Base-by-base conservation (phyloP, 2,113 vertebrate genomes). In the Choloepus hoffmanni region DNA sequence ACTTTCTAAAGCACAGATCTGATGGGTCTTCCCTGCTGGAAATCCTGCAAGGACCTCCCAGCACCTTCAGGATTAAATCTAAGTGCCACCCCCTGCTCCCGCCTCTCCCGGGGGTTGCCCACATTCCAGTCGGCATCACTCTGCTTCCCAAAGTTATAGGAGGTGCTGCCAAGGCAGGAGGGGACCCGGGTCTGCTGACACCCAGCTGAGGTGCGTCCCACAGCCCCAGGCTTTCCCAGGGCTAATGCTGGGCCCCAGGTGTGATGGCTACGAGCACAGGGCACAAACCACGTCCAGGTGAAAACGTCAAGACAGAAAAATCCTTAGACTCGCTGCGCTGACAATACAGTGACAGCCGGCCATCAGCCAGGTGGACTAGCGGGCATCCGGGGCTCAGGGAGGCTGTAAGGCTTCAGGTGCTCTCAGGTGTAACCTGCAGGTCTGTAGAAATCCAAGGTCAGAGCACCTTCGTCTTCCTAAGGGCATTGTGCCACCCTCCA, bases 51-150 rank as follows among this genome's bases (percentile, higher is more conserved):
- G 45, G 8, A 30, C 67, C 9, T 93, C 63, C 43, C 21, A 70
- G 62, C 2, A 14, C 33, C 72, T 90, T 73, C 30, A 23, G 28
- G 65, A 60, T 43, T 36, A 92, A 92, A 73, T 50, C 40, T 45
- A 90, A 86, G 50, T 2, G 8, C 13, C 63, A 4, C 0, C 15
- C 14, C 19, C 10, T 0, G 30, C 1, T 70, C 48, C 30, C 0
- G 9, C 43, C n/a, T 45, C n/a, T 30, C 40, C 2, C 62, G 1
- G 6, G 43, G 36, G 36, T 55, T 79, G 62, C 30, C 33, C 40
- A 24, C 1, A 11, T 21, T 91, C 43, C 9, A 85, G 36, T 4
- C 33, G 84, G 76, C 24, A 23, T 3, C 7, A 4, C 36, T 45
- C 12, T n/a, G 15, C 45, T 43, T 30, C 43, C 33, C 13, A 48